A percentile compares a stretch with the other conserved stretches of the same genome.
phyloP scores from a whole-genome alignment of 2,113 vertebrate species.

The Synodontis membranacea region DNA sequence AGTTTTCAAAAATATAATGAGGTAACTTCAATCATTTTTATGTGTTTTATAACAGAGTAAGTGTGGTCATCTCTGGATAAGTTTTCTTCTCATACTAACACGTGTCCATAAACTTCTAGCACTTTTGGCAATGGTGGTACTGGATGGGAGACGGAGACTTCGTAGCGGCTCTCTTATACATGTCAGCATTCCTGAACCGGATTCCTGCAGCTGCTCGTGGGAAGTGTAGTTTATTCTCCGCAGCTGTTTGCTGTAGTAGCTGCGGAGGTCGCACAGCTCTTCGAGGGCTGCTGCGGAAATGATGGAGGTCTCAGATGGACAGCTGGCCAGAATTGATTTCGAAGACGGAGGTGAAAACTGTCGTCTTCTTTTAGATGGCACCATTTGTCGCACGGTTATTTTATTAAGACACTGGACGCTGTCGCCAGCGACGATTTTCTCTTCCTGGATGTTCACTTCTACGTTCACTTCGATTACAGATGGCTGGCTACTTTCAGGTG shows the following conservation, averaged over 20 bases:
- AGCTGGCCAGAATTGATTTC: conserved; percentile 36
- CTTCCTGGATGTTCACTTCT: conserved; percentile 55
- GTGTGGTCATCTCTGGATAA: conserved; percentile 34
- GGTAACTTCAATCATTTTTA: background rate
- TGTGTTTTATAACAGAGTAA: background rate
- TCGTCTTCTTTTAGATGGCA: conserved; percentile 52
- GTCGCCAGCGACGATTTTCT: background rate
- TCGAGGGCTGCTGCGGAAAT: conserved; percentile 68
- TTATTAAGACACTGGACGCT: conserved; percentile 34
- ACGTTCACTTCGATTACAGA: conserved; percentile 60
- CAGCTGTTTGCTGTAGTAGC: conserved; percentile 66
- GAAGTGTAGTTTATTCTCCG: conserved; percentile 73
- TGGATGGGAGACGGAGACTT: conserved; percentile 64
- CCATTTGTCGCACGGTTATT: conserved; percentile 52
- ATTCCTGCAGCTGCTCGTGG: conserved; percentile 67
- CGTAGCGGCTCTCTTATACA: conserved; percentile 71
- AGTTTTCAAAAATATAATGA: background rate
- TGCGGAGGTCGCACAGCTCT: conserved; percentile 70
- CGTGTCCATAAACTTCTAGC: conserved; percentile 72
- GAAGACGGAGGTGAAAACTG: background rate
- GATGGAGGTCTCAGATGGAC: conserved; percentile 67
- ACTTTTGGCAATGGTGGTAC: conserved; percentile 59
- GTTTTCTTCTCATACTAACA: conserved; percentile 66
- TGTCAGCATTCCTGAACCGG: conserved; percentile 59
- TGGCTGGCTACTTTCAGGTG: conserved; percentile 1